phyloP scores from a whole-genome alignment of 1,140 invertebrate species.

The Bombus turneri region DNA sequence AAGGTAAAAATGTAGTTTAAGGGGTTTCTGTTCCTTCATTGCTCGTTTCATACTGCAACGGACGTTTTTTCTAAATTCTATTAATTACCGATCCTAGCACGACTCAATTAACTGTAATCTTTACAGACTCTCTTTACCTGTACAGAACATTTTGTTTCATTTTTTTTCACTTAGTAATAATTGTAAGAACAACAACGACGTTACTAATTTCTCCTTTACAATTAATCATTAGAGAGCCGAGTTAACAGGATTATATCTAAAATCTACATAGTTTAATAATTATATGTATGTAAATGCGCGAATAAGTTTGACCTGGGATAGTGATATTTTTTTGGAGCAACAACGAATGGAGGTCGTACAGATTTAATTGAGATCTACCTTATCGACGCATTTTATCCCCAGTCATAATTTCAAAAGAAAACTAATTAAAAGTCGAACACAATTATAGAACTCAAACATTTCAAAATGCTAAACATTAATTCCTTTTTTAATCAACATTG shows the following conservation, averaged over 20 bases:
- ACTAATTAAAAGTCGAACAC: neutral
- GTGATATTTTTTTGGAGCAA: neutral
- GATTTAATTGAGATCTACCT: neutral
- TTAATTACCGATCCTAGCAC: neutral
- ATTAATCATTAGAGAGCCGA: slow-evolving; percentile 38
- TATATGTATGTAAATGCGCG: slow-evolving; percentile 27
- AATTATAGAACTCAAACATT: neutral
- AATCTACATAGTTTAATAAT: slow-evolving; percentile 46
- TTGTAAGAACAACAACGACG: slow-evolving; percentile 55
- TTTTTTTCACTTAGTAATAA: slow-evolving; percentile 14
- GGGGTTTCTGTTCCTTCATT: slow-evolving; percentile 40
- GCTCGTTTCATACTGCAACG: slow-evolving; percentile 16
- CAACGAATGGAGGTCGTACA: slow-evolving; percentile 34
- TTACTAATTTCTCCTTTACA: slow-evolving; percentile 52
- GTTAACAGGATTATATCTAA: slow-evolving; percentile 57
- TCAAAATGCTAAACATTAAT: neutral
- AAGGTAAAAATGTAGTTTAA: slow-evolving; percentile 8
- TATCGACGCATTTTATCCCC: neutral
- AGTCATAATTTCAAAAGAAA: neutral
- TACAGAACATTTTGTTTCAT: slow-evolving; percentile 58
- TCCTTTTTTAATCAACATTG: neutral
- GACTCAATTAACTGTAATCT: slow-evolving; percentile 46
- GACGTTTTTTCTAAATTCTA: slow-evolving; percentile 8
- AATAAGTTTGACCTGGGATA: slow-evolving; percentile 7
- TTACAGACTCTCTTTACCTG: slow-evolving; percentile 59